phyloP scores from a whole-genome alignment of 2,113 vertebrate species.

The Corythoichthys intestinalis region DNA sequence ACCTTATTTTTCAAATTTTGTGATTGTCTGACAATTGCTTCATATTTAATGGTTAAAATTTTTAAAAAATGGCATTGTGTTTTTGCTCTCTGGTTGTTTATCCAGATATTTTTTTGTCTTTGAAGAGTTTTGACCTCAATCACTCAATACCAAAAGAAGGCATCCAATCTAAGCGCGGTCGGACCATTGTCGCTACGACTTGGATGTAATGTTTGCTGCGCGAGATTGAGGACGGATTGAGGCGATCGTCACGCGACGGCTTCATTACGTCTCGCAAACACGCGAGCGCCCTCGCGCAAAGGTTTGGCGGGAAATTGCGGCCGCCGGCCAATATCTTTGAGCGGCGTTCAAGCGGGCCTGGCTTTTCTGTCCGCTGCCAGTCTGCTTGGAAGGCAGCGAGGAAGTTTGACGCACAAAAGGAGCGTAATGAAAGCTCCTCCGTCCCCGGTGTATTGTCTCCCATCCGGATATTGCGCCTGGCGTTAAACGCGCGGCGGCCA shows the following conservation, averaged over 20 bases:
- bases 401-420: conserved; percentile 27
- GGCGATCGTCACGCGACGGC: conserved; percentile 21
- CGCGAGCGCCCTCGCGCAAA: conserved; percentile 42
- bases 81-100: too few species aligned
- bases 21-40: too few species aligned
- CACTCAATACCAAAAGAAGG: too few species aligned
- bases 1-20: too few species aligned
- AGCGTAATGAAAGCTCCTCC: conserved; percentile 39
- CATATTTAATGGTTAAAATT: too few species aligned
- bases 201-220: conserved; percentile 19
- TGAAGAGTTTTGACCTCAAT: too few species aligned
- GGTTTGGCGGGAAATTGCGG: conserved; percentile 40
- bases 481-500: conserved; percentile 26
- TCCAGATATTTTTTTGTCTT: too few species aligned
- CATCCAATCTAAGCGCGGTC: not conserved
- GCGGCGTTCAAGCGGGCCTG: conserved; percentile 41
- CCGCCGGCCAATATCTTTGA: conserved; percentile 41
- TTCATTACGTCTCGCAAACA: conserved; percentile 45
- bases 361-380: conserved; percentile 36
- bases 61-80: too few species aligned
- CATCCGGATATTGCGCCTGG: conserved; percentile 67
- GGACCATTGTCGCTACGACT: conserved; percentile 11
- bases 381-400: conserved; percentile 27
- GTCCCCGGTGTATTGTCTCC: conserved; percentile 59
- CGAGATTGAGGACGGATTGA: not conserved